Conservation (phyloP, 2,797 vertebrate genomes). For the Gastrophryne carolinensis region DNA sequence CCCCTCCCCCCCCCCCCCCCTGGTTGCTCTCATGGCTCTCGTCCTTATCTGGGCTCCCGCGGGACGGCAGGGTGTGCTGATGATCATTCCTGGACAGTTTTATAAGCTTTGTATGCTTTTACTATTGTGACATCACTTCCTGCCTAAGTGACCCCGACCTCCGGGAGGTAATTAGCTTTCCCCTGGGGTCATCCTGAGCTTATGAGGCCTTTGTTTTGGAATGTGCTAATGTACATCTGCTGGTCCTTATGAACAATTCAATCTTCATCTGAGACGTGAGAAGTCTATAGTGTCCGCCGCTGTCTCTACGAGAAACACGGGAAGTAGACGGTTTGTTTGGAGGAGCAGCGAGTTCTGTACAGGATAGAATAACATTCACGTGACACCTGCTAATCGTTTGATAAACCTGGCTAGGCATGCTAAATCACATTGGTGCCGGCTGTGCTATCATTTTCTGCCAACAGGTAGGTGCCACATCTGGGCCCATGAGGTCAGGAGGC, state of each 20-base stretch:
- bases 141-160: neutral
- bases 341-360: too few species aligned
- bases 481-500: too few species aligned
- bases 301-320: neutral
- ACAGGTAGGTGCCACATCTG: too few species aligned
- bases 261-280: neutral
- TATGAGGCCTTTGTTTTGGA: conserved; percentile 12
- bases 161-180: neutral
- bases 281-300: neutral
- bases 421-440: too few species aligned
- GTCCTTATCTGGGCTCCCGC: neutral
- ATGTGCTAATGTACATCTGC: conserved; percentile 2
- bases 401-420: too few species aligned
- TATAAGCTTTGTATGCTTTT: neutral
- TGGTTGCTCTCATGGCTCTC: neutral
- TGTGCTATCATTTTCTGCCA: too few species aligned
- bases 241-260: neutral
- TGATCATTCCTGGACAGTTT: neutral
- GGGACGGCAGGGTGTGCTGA: neutral
- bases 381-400: too few species aligned
- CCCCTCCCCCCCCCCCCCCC: neutral
- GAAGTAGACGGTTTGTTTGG: too few species aligned
- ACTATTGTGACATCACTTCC: conserved; percentile 13
- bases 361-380: too few species aligned
- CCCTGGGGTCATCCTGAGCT: neutral